Base-by-base conservation (phyloP, 2,797 vertebrate species). In the Scolopax rusticola region DNA sequence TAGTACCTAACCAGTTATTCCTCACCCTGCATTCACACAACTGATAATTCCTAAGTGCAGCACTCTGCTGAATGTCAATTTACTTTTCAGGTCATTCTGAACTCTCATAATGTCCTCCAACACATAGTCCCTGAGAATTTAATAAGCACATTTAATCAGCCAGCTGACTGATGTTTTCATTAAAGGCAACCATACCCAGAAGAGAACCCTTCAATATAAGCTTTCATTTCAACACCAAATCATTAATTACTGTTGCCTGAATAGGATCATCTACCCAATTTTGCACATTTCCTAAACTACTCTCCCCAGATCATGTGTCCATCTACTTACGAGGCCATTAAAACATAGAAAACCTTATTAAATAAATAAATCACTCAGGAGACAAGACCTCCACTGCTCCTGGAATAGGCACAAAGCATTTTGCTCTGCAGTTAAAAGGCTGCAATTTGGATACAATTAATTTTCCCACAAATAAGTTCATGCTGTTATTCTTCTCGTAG, bases 1-100 rank as follows among this genome's bases (percentile, higher is more conserved):
- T 89, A 89, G 61, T 28, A 95, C 88, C 63, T 90, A 92, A 73
- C 47, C 80, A 90, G 83, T 84, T 87, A 94, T 30, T 93, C 59
- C 51, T 93, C 88, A 82, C 23, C n/a, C 86, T 90, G 43, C 67
- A 56, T 70, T 87, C 84, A 74, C 60, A 73, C 67, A 95, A 83
- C 86, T 95, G 77, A 57, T 53, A 93, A 83, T 56, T 86, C 74
- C 67, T 51, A 73, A 87, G 32, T 50, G 68, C 90, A 90, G 36
- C 28, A 56, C 30, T 45, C 70, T 41, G 43, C 1, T 56, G 67
- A 76, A 93, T 45, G 61, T 30, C 86, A 76, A 23, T 36, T 15
- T 33, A 3, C 27, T 90, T 95, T 88, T 71, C 76, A 81, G 48
- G 54, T 78, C 73, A 59, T 86, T 89, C 82, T 89, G 74, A 96